Evolutionary conservation across 2,888 invertebrate species (phyloP).

Genomic region (Sphecodes monilicornis): DNA sequence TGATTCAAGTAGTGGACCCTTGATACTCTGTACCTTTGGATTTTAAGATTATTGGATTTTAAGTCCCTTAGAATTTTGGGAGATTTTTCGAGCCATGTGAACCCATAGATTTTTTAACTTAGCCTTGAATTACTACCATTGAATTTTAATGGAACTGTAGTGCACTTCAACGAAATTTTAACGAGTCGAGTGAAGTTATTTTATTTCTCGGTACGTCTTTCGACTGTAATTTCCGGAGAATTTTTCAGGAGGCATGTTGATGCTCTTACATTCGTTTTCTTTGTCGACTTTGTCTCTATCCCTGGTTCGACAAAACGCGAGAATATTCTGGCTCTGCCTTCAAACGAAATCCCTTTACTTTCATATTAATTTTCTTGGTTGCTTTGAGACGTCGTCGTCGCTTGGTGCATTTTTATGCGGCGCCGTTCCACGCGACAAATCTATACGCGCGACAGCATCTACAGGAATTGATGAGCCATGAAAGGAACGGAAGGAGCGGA

Average conservation of each 20-base stretch:
- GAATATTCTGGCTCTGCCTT: not conserved
- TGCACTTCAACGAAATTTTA: too few species aligned
- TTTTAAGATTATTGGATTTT: too few species aligned
- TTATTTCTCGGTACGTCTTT: not conserved
- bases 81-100: too few species aligned
- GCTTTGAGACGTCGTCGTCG: conserved; percentile 11
- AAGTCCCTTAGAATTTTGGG: too few species aligned
- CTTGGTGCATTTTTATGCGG: conserved; percentile 6
- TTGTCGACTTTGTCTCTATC: not conserved
- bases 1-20: too few species aligned
- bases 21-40: too few species aligned
- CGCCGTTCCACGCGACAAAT: conserved; percentile 10
- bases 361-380: conserved; percentile 15
- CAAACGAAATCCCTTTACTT: conserved; percentile 15
- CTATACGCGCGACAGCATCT: conserved; percentile 8
- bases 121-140: too few species aligned
- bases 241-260: not conserved
- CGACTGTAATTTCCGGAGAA: not conserved
- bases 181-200: not conserved
- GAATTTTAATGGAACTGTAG: too few species aligned
- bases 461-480: conserved; percentile 7
- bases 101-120: not conserved
- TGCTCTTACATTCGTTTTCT: not conserved
- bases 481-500: not conserved
- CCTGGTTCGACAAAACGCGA: not conserved